These are phyloP conservation scores for Helicoverpa assulta DNA, from an alignment of 2,888 invertebrate genomes.

Conservation along the genomic window DNA sequence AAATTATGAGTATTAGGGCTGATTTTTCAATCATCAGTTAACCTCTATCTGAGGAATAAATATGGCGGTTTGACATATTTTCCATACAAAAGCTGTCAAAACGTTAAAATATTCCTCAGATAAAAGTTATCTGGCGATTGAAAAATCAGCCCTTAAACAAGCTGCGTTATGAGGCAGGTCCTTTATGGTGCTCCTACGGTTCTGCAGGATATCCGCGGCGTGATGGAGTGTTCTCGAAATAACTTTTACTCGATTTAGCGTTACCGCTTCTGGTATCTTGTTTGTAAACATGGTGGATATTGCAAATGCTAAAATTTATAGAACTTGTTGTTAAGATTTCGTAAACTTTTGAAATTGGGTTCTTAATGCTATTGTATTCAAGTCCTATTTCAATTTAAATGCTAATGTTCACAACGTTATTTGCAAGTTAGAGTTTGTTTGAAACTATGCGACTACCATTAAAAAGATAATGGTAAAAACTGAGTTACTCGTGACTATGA, in stretches of 20 bases:
- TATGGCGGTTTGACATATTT: no score
- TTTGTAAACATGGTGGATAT: slow-evolving; percentile 40
- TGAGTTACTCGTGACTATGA: no score
- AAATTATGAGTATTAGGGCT: slow-evolving; percentile 79
- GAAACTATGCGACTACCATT: no score
- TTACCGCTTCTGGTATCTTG: slow-evolving; percentile 24
- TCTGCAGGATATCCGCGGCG: slow-evolving; percentile 66
- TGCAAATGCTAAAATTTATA: slow-evolving; percentile 17
- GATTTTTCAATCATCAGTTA: no score
- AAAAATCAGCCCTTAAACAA: no score
- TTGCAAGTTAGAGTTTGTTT: no score
- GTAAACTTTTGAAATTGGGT: slow-evolving; percentile 1
- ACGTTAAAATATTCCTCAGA: no score
- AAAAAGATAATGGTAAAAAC: no score
- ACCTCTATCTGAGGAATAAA: no score
- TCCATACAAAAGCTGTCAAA: no score
- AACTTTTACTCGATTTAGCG: slow-evolving; percentile 56
- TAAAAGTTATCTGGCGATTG: no score
- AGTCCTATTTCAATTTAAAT: slow-evolving; percentile 2
- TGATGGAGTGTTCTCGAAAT: slow-evolving; percentile 69
- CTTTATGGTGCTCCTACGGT: slow-evolving; percentile 63
- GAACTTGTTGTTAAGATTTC: slow-evolving; percentile 5
- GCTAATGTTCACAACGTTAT: neutral
- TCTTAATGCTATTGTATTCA: neutral
- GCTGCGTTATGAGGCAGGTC: slow-evolving; percentile 51